Percentiles rank a stretch among this genome's conserved stretches.
phyloP scores from a whole-genome alignment of 2,888 invertebrate species.

The Sphaeridia pumilis region DNA sequence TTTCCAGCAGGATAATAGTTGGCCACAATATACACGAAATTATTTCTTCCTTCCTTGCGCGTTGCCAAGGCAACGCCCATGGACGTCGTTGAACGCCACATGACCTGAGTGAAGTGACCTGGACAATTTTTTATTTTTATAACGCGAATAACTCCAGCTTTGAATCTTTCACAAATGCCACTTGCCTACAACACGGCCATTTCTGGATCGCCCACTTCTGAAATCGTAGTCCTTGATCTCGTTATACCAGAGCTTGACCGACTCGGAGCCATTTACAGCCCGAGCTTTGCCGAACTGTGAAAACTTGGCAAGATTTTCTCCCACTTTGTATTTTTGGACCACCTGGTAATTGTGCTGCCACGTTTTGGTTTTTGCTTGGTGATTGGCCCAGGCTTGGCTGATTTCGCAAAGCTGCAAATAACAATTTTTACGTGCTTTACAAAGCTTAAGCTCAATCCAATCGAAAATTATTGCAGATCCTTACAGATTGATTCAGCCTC shows the following conservation, averaged over 20 bases:
- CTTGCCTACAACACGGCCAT: constrained; percentile 17
- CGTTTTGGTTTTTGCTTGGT: constrained; percentile 5
- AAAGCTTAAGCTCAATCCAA: background rate
- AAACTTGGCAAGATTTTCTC: constrained; percentile 25
- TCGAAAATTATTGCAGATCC: background rate
- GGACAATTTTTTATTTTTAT: background rate
- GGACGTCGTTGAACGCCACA: constrained; percentile 23
- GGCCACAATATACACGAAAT: constrained; percentile 21
- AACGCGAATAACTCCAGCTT: background rate
- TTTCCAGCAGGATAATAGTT: constrained; percentile 30
- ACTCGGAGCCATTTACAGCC: constrained; percentile 2
- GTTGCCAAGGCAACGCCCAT: constrained; percentile 24
- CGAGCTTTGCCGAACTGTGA: background rate
- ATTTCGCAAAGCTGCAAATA: constrained; percentile 23
- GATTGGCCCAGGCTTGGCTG: constrained; percentile 24
- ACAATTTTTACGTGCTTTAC: background rate
- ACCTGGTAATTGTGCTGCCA: constrained; percentile 21
- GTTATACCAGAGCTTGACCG: constrained; percentile 25
- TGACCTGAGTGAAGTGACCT: constrained; percentile 15
- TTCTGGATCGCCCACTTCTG: constrained; percentile 8
- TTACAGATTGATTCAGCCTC: constrained; percentile 23
- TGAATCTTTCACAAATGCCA: background rate
- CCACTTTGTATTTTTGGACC: constrained; percentile 8
- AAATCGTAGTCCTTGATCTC: constrained; percentile 31
- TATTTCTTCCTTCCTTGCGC: background rate